Evolutionary conservation across 2,113 vertebrate genomes (phyloP), one percentile per base, ranked within the genome.

Genomic region (Panthera leo): DNA sequence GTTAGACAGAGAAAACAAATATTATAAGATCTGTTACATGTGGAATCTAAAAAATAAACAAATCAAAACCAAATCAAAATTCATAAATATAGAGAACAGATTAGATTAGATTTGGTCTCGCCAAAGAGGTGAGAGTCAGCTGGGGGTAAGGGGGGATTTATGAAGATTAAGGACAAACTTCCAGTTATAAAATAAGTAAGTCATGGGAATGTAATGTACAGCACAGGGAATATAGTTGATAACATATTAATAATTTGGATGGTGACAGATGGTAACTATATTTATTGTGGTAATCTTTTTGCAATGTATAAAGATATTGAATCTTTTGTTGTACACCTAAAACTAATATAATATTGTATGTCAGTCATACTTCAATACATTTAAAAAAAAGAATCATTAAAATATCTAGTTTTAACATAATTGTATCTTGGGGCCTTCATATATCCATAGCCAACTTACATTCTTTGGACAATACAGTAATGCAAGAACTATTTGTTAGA

Each of bases 61-160:
- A 78, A 48, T 78, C 23, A 45, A 48, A 48, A 78, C 13, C 14
- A 48, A 78, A 48, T 73, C 36, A 36, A 25, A 12, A 73, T 39
- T 73, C 36, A 73, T 25, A 21, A 36, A 73, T 73, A 76, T 23
- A 76, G 27, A 78, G 42, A 45, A 48, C 42, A 78, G 42, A 31
- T 18, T 78, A 42, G 29, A 75, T 75, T 78, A 67, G 42, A 78
- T 78, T 67, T 67, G 25, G 65, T 67, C 58, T 61, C 45, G 29
- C 42, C 42, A 78, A 48, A 78, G 14, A 61, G 58, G 55, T 58
- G 18, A 58, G 55, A 58, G 55, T 21, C 16, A 18, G 55, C 16
- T 4, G 7, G 42, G 42, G 14, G 14, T n/a, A 1, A 1, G 15
- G 29, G 29, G 29, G 14, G 0, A 34, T 79, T 16, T 11, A 2